These are phyloP conservation scores for Hyppa rectilinea DNA, from an alignment of 2,888 invertebrate species.

Conservation along the genomic window DNA sequence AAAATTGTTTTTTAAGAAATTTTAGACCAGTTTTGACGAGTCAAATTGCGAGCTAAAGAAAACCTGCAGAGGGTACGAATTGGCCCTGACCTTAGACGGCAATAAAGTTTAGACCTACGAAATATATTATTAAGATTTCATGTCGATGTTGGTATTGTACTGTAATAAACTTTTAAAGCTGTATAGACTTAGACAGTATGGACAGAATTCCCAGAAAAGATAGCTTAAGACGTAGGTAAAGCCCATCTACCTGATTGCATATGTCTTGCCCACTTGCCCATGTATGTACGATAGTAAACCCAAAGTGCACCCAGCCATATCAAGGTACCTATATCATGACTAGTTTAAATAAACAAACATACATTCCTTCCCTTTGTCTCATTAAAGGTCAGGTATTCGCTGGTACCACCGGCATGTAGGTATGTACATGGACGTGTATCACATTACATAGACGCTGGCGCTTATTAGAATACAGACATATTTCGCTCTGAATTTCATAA, in stretches of 20 bases:
- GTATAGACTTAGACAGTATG: background rate
- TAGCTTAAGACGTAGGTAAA: too few species aligned
- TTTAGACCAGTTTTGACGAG: background rate
- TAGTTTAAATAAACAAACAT: conserved; percentile 36
- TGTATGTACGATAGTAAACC: background rate
- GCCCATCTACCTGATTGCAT: background rate
- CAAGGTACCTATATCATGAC: conserved; percentile 1
- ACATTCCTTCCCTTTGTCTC: conserved; percentile 60
- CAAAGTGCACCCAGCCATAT: background rate
- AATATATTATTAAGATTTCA: background rate
- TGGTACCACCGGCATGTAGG: conserved; percentile 43
- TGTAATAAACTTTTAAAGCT: background rate
- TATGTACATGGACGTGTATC: conserved; percentile 29
- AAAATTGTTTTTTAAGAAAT: background rate
- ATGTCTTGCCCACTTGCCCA: background rate
- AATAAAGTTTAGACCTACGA: background rate
- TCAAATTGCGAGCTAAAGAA: background rate
- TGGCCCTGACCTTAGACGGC: background rate
- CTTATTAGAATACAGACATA: background rate
- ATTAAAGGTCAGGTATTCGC: conserved; percentile 52
- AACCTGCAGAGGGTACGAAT: background rate
- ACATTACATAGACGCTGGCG: conserved; percentile 1
- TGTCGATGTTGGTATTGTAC: background rate
- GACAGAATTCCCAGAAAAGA: background rate
- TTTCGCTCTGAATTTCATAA: conserved; percentile 30